Conservation (phyloP, 2,797 vertebrate genomes). For the Australoheros facetus region DNA sequence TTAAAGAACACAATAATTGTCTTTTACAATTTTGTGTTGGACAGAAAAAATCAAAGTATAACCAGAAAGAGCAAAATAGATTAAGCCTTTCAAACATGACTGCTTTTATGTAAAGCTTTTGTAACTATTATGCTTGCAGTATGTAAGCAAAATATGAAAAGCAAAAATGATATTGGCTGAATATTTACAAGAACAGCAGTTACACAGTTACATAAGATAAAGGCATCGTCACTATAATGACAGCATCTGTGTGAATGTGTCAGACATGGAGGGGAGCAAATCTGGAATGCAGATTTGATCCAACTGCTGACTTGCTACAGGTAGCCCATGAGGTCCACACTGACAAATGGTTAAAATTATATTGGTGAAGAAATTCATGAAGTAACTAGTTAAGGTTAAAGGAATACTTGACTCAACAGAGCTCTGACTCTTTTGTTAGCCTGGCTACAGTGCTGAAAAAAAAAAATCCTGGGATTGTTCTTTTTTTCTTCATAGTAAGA, state of each 20-base stretch:
- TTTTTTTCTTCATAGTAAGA: too few species aligned
- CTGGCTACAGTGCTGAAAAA: too few species aligned
- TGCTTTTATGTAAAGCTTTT: constrained; percentile 25
- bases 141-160: constrained; percentile 34
- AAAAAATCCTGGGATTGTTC: too few species aligned
- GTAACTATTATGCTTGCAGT: constrained; percentile 30
- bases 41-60: constrained; percentile 65
- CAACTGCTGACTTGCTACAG: neutral
- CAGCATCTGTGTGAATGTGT: constrained; percentile 28
- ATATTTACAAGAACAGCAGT: constrained; percentile 57
- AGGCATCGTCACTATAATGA: constrained; percentile 50
- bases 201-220: constrained; percentile 55
- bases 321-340: constrained; percentile 34
- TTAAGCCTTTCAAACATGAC: constrained; percentile 42
- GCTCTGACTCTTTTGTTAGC: too few species aligned
- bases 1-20: constrained; percentile 67
- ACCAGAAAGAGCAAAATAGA: constrained; percentile 51
- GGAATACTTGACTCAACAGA: too few species aligned
- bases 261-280: constrained; percentile 14
- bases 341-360: too few species aligned
- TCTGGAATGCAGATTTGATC: neutral
- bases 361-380: too few species aligned
- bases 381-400: too few species aligned
- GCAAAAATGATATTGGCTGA: constrained; percentile 6
- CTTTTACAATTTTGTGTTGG: constrained; percentile 62